phyloP scores from a whole-genome alignment of 1,140 invertebrate genomes.

The Anthonomus grandis region DNA sequence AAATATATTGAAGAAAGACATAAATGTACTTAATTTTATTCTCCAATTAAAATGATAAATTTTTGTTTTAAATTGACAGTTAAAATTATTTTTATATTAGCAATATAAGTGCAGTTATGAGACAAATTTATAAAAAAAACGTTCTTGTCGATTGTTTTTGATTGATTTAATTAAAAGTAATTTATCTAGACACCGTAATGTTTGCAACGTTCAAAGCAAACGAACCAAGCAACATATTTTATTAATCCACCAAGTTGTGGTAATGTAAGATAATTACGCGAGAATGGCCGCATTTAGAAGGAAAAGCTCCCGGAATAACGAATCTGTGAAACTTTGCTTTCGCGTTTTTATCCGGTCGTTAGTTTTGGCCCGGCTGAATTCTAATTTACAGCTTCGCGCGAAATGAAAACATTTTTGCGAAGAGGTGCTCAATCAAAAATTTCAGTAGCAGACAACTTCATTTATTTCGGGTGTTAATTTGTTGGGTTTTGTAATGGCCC shows the following conservation, averaged over 20 bases:
- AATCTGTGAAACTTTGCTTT: constrained; percentile 10
- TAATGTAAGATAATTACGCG: constrained; percentile 11
- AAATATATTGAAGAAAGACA: no score
- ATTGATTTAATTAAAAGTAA: no score
- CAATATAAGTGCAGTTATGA: background rate
- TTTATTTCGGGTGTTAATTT: no score
- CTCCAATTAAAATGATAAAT: no score
- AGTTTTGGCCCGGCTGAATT: background rate
- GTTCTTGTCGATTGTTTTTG: no score
- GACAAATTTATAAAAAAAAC: no score
- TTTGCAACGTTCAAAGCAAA: constrained; percentile 10
- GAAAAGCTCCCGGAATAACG: background rate
- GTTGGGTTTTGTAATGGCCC: no score
- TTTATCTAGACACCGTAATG: no score
- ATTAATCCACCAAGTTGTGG: constrained; percentile 7
- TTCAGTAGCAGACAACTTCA: background rate
- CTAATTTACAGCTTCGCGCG: background rate
- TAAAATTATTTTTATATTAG: no score
- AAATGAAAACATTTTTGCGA: background rate
- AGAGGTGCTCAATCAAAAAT: background rate
- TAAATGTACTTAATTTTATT: no score
- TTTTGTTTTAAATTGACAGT: no score
- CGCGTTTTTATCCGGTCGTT: constrained; percentile 2
- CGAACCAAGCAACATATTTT: constrained; percentile 6
- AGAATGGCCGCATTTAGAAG: constrained; percentile 10